A percentile compares a stretch with the other conserved stretches of the same genome.
These are phyloP conservation scores for Camptogramma bilineatum DNA, from an alignment of 2,888 invertebrate species.

Conservation along the genomic window DNA sequence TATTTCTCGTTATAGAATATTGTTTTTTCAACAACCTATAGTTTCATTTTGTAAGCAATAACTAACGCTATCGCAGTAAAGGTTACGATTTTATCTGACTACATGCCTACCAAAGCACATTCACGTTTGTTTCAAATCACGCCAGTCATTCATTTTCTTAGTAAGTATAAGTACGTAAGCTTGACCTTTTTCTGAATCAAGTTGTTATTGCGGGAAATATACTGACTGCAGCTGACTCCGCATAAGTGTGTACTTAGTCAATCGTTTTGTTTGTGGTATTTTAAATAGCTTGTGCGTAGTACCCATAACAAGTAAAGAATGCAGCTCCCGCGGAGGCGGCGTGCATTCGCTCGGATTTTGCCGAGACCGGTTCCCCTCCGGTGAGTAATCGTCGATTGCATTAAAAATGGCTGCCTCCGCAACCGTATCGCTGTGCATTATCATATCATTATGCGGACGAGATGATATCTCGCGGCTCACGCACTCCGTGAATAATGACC, in stretches of 20 bases:
- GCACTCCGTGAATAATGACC: constrained; percentile 56
- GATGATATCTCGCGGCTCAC: constrained; percentile 56
- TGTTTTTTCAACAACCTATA: constrained; percentile 58
- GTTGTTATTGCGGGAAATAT: constrained; percentile 25
- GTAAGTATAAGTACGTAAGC: not conserved
- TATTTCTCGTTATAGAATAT: constrained; percentile 64
- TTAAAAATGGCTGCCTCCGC: constrained; percentile 56
- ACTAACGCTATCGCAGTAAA: constrained; percentile 49
- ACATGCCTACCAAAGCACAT: constrained; percentile 39
- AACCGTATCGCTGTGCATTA: constrained; percentile 59
- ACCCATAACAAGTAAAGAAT: constrained; percentile 53
- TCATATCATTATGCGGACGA: constrained; percentile 58
- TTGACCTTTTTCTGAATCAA: constrained; percentile 41
- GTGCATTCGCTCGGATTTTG: constrained; percentile 45
- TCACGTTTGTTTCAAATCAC: constrained; percentile 46
- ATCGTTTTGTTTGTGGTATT: constrained; percentile 32
- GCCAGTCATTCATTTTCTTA: constrained; percentile 38
- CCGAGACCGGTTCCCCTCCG: constrained; percentile 53
- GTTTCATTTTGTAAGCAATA: constrained; percentile 53
- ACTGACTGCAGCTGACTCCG: constrained; percentile 18
- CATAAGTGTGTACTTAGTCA: constrained; percentile 17
- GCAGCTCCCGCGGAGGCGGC: constrained; percentile 36
- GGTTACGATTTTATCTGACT: constrained; percentile 43
- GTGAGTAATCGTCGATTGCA: constrained; percentile 55
- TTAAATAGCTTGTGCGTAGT: constrained; percentile 33